Evolutionary conservation across 1,140 invertebrate species (phyloP).

Genomic region (Listronotus oregonensis): DNA sequence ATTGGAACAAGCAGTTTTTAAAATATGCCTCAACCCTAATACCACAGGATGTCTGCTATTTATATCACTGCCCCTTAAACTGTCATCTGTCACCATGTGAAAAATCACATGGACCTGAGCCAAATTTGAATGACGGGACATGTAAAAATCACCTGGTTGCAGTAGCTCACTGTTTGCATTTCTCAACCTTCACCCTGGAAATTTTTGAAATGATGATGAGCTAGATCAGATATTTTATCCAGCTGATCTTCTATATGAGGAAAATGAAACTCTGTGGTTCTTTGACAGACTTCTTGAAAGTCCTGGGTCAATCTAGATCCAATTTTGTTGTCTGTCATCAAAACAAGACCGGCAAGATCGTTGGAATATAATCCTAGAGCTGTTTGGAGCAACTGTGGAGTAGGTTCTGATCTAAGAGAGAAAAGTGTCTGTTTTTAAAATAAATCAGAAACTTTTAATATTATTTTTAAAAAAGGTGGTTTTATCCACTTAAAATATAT

Average conservation of each 20-base stretch:
- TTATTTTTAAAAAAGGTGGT: too few relatives aligned
- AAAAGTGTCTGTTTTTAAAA: neutral
- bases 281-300: slow-evolving; percentile 66
- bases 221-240: slow-evolving; percentile 63
- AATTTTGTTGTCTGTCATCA: slow-evolving; percentile 80
- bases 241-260: slow-evolving; percentile 84
- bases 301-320: slow-evolving; percentile 75
- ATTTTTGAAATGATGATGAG: slow-evolving; percentile 45
- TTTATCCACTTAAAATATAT: too few relatives aligned
- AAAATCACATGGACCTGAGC: slow-evolving; percentile 93
- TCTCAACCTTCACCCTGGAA: slow-evolving; percentile 41
- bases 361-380: slow-evolving; percentile 92
- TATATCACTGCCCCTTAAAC: slow-evolving; percentile 77
- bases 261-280: slow-evolving; percentile 89
- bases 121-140: slow-evolving; percentile 95
- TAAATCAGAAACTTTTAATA: too few relatives aligned
- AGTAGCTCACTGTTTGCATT: slow-evolving; percentile 61
- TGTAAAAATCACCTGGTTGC: slow-evolving; percentile 89
- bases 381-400: slow-evolving; percentile 86
- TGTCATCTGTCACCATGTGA: slow-evolving; percentile 88
- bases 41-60: slow-evolving; percentile 96
- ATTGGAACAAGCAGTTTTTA: slow-evolving; percentile 91
- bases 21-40: slow-evolving; percentile 89
- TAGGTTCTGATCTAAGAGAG: slow-evolving; percentile 61
- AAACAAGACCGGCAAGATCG: slow-evolving; percentile 84